Evolutionary conservation across 2,888 invertebrate genomes (phyloP), one percentile per base, ranked within the genome.

Genomic region (Phaedon cochleariae): DNA sequence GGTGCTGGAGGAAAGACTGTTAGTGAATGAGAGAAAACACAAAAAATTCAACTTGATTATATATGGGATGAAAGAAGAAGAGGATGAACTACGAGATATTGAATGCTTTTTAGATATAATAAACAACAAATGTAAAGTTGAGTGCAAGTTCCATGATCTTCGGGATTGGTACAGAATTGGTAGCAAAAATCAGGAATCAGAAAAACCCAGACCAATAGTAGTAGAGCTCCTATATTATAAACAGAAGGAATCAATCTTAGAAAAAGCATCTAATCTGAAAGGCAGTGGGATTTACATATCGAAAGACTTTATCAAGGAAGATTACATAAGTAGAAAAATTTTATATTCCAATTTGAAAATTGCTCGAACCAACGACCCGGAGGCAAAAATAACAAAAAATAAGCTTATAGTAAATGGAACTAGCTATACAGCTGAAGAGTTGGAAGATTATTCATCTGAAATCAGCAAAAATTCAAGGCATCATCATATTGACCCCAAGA

Each of bases 151-250:
- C 10, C 53, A 53, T 17, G 53, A 53, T n/a, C 15, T 29, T 10
- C 7, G 29, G 10, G 53, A 53, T 29, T 53, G 29, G 53, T 53
- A 53, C 29, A 53, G 53, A 29, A 53, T 53, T 29, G 53, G 53
- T 29, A 29, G 29, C 22, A 29, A n/a, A 53, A 26, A 26, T 29
- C 53, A 29, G 29, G 29, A 29, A 4, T 10, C 10, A 53, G 20
- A 7, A 12, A 53, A 29, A 26, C 53, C 53, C 1, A 53, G 53
- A 53, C 53, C 53, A 9, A 53, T 53, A 53, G 53, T 29, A 29
- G 29, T 53, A n/a, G 29, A 53, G 15, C 53, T 53, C 29, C 26
- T 53, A n/a, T 53, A 26, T 31, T 53, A 29, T 29, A 53, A 53
- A 53, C 53, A 31, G n/a, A 53, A 29, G 26, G 26, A 29, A 17